These are phyloP conservation scores for Episyrphus balteatus DNA, from an alignment of 1,140 invertebrate species.

Conservation along the genomic window DNA sequence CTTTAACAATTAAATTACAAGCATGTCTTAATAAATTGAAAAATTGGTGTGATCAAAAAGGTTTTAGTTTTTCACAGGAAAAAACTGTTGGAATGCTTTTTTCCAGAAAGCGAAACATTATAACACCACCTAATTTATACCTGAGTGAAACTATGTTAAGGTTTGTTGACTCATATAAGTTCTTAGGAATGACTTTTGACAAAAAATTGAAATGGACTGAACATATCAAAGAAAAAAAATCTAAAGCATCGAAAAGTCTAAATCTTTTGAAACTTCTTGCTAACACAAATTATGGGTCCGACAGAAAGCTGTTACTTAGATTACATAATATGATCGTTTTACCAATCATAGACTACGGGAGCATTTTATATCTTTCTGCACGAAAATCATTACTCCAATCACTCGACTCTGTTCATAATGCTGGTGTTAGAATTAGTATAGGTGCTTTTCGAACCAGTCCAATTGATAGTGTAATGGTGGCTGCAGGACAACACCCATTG, in stretches of 20 bases:
- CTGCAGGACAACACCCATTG: constrained; percentile 1
- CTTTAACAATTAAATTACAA: neutral
- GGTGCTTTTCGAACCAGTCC: constrained; percentile 5
- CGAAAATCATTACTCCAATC: constrained; percentile 1
- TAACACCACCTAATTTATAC: neutral
- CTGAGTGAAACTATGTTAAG: neutral
- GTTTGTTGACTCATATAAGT: neutral
- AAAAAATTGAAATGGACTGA: neutral
- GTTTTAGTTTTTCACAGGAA: neutral
- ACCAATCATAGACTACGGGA: neutral
- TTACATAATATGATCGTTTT: constrained; percentile 6
- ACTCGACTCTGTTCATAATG: constrained; percentile 3
- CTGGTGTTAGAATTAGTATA: constrained; percentile 2
- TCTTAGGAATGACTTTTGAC: neutral
- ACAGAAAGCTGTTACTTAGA: neutral
- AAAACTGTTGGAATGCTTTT: neutral
- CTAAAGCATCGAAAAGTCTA: neutral
- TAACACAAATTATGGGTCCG: constrained; percentile 7
- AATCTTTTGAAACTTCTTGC: constrained; percentile 7
- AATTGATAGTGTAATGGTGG: constrained; percentile 4
- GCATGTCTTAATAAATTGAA: neutral
- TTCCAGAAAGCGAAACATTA: neutral
- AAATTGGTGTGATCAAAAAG: neutral
- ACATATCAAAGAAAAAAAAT: neutral
- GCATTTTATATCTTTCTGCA: neutral